Conservation (phyloP, 1,140 invertebrate species). For the Metaphire vulgaris region DNA sequence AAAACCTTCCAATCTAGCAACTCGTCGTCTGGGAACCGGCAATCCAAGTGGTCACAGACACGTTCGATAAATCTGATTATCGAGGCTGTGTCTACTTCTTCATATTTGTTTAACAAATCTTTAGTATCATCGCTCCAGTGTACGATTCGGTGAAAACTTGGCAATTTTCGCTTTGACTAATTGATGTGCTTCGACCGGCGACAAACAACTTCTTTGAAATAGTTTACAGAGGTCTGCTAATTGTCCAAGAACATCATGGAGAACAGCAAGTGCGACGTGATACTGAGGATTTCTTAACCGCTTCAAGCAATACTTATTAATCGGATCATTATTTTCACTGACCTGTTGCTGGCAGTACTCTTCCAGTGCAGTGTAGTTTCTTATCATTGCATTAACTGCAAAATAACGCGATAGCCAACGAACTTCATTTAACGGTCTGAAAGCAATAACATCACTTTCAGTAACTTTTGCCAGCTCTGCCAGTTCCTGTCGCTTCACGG, state of each 20-base stretch:
- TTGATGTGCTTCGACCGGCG: conserved; percentile 9
- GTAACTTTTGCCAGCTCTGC: conserved; percentile 11
- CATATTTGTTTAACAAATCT: conserved; percentile 9
- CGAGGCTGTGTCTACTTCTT: not conserved
- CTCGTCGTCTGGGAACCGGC: conserved; percentile 12
- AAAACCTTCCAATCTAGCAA: conserved; percentile 14
- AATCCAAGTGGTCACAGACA: conserved; percentile 4
- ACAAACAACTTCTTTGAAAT: conserved; percentile 15
- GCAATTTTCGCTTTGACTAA: conserved; percentile 16
- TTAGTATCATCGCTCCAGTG: conserved; percentile 2
- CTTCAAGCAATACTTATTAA: conserved; percentile 17
- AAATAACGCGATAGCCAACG: not conserved
- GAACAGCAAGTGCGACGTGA: conserved; percentile 9
- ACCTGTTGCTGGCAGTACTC: conserved; percentile 8
- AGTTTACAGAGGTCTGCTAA: conserved; percentile 6
- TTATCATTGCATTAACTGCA: conserved; percentile 8
- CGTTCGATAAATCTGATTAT: conserved; percentile 10
- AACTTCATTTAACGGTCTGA: conserved; percentile 11
- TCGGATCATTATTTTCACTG: not conserved
- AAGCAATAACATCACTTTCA: conserved; percentile 10
- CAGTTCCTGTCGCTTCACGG: not conserved
- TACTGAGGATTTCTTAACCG: not conserved
- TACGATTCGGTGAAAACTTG: not conserved
- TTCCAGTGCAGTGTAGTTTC: not conserved
- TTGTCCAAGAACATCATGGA: conserved; percentile 1